Conservation (phyloP, 35 echinoderm and acorn worm species). For the Patiria miniata region DNA sequence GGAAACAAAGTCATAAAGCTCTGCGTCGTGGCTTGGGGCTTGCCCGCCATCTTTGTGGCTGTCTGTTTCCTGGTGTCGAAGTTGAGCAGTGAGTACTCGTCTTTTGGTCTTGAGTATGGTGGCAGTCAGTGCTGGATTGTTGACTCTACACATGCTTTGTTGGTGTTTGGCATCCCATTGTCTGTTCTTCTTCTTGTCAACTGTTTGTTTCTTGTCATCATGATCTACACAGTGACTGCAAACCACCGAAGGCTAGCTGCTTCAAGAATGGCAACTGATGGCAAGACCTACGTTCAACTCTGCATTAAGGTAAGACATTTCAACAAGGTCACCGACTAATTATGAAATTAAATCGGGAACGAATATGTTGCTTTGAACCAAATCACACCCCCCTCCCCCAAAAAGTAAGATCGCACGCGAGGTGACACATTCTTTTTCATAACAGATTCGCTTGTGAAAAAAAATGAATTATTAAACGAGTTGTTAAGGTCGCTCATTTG, state of each 20-base stretch:
- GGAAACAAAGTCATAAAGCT: not conserved
- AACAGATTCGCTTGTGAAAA: no score
- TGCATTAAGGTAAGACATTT: not conserved
- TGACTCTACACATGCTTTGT: not conserved
- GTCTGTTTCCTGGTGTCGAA: not conserved
- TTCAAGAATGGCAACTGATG: not conserved
- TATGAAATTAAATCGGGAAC: no score
- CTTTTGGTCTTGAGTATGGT: not conserved
- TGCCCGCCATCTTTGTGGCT: not conserved
- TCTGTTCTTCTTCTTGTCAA: not conserved
- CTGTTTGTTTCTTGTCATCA: not conserved
- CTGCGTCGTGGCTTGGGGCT: not conserved
- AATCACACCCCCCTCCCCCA: no score
- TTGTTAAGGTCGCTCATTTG: no score
- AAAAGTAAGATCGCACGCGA: no score
- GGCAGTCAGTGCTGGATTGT: not conserved
- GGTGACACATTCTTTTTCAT: no score
- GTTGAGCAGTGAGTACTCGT: no score
- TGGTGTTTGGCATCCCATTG: not conserved
- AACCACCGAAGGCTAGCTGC: not conserved
- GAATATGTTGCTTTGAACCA: no score
- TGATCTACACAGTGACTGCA: slow-evolving; percentile 3
- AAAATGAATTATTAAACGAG: no score
- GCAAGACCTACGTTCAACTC: not conserved
- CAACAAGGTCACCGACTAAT: no score